Percentiles rank a stretch among this genome's conserved stretches.
phyloP scores from a whole-genome alignment of 2,888 invertebrate species.

The Branchipolynoe longqiensis region DNA sequence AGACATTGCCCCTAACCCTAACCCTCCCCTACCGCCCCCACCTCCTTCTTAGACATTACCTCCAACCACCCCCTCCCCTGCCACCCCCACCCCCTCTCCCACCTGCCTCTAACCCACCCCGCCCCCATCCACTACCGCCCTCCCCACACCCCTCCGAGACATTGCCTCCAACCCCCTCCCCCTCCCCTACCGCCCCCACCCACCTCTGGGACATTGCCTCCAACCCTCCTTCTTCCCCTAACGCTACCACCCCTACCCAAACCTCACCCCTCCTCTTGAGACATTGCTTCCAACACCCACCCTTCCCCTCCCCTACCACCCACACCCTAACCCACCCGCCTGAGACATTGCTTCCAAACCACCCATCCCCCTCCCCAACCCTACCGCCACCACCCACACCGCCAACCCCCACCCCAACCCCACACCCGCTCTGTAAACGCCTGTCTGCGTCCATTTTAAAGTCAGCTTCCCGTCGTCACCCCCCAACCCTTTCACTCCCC shows the following conservation, averaged over 20 bases:
- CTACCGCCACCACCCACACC: background rate
- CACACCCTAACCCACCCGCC: background rate
- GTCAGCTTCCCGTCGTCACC: background rate
- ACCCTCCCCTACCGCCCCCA: too few species aligned
- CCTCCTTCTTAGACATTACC: too few species aligned
- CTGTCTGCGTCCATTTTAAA: conserved; percentile 44
- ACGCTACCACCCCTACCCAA: background rate
- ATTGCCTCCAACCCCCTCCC: background rate
- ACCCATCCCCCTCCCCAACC: background rate
- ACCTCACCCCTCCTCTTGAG: background rate
- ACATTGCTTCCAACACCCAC: background rate
- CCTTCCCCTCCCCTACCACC: background rate
- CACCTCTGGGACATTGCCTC: background rate
- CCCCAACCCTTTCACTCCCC: background rate
- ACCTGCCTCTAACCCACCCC: conserved; percentile 4
- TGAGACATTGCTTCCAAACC: conserved; percentile 1
- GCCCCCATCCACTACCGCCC: background rate
- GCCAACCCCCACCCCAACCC: background rate
- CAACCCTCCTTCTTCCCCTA: too few species aligned
- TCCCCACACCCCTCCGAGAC: conserved; percentile 20
- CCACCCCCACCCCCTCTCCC: too few species aligned
- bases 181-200: background rate
- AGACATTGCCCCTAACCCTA: too few species aligned
- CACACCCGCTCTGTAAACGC: conserved; percentile 24
- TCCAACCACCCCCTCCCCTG: too few species aligned